These are phyloP conservation scores for Lethocerus indicus DNA, from an alignment of 1,140 invertebrate genomes.

Conservation along the genomic window DNA sequence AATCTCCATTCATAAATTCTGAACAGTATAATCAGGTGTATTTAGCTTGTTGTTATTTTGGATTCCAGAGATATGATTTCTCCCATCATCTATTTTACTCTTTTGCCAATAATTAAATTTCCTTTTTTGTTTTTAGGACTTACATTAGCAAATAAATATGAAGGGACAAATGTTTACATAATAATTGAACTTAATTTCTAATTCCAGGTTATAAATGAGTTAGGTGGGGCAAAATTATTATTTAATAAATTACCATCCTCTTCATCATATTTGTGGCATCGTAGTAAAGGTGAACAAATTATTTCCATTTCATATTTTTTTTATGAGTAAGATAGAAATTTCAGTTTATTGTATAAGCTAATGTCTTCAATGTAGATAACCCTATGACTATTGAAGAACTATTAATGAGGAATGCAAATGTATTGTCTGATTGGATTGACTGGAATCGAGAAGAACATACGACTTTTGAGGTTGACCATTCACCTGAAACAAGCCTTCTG, in stretches of 20 bases:
- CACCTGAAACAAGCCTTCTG: conserved; percentile 5
- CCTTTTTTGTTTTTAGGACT: too few species aligned
- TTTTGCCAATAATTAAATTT: too few species aligned
- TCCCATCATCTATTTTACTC: too few species aligned
- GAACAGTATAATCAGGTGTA: too few species aligned
- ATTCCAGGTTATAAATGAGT: conserved; percentile 6
- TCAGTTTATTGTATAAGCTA: neutral
- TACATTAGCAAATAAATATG: too few species aligned
- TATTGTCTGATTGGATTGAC: conserved; percentile 14
- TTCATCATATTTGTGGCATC: conserved; percentile 1
- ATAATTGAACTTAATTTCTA: neutral
- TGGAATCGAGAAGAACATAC: conserved; percentile 15
- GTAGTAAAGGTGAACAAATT: conserved; percentile 1
- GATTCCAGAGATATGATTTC: too few species aligned
- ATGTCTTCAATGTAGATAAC: conserved; percentile 3
- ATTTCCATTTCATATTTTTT: neutral
- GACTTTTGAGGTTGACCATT: conserved; percentile 9
- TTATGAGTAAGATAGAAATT: neutral
- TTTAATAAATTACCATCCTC: conserved; percentile 6
- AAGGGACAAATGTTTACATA: too few species aligned
- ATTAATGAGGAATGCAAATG: conserved; percentile 2
- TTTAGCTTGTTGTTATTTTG: too few species aligned
- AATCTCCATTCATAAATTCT: conserved; percentile 10
- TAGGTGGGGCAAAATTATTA: conserved; percentile 1
- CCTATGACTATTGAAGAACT: conserved; percentile 13